These are phyloP conservation scores for Sesamia nonagrioides DNA, from an alignment of 1,140 invertebrate species.

Conservation along the genomic window DNA sequence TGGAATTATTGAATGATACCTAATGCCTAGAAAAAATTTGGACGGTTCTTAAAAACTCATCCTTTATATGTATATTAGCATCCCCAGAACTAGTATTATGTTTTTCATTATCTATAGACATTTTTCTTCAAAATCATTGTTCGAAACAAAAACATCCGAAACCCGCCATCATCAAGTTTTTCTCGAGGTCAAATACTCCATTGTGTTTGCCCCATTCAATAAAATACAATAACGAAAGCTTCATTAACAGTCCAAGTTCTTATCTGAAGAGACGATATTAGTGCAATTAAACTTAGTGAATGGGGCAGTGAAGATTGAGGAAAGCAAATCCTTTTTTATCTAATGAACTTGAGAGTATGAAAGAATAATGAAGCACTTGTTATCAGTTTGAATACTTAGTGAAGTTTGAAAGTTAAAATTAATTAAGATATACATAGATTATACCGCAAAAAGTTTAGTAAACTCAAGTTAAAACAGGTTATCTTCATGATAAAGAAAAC, in stretches of 20 bases:
- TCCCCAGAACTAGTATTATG: too few relatives aligned
- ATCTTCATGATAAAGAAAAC: background rate
- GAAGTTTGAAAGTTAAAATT: slow-evolving; percentile 32
- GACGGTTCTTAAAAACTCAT: too few relatives aligned
- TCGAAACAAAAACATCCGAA: background rate
- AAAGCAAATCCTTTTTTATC: slow-evolving; percentile 32
- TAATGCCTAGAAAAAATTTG: too few relatives aligned
- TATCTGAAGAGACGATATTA: slow-evolving; percentile 36
- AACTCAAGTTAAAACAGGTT: background rate
- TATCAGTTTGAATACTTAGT: background rate
- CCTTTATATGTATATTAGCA: too few relatives aligned
- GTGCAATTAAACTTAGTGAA: slow-evolving; percentile 43
- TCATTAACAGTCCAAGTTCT: slow-evolving; percentile 37
- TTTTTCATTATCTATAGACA: too few relatives aligned
- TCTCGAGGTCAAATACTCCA: background rate
- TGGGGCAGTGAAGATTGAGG: slow-evolving; percentile 9
- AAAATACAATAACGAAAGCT: slow-evolving; percentile 41
- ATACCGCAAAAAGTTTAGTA: background rate
- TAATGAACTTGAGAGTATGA: slow-evolving; percentile 6
- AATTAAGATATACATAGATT: background rate
- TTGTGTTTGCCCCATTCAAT: slow-evolving; percentile 41
- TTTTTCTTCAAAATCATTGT: background rate
- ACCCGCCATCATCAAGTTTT: background rate
- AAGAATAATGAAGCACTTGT: slow-evolving; percentile 1
- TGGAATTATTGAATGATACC: too few relatives aligned